Evolutionary conservation across 2,888 invertebrate genomes (phyloP).

Genomic region (Chrysolina americana): DNA sequence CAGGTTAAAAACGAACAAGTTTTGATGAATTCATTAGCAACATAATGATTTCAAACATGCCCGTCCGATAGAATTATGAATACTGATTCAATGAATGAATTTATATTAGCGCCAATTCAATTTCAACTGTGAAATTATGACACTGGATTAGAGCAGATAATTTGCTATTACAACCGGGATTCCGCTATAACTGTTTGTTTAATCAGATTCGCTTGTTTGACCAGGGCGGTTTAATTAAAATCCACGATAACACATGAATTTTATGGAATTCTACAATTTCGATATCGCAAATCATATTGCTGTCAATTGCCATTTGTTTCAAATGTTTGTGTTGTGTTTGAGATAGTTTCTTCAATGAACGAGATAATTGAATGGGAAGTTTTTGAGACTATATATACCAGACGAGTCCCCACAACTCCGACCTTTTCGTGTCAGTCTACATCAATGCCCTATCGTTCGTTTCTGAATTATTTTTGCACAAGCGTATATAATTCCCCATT

Average conservation of each 20-base stretch:
- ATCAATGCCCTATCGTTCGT: too few relatives aligned
- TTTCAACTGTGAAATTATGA: conserved; percentile 33
- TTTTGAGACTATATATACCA: too few relatives aligned
- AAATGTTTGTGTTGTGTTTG: neutral
- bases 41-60: neutral
- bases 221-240: conserved; percentile 10
- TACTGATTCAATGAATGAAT: conserved; percentile 25
- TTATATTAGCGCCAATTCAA: conserved; percentile 31
- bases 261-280: neutral
- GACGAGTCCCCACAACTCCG: too few relatives aligned
- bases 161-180: neutral
- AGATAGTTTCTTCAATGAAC: neutral
- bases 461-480: too few relatives aligned
- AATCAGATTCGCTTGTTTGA: conserved; percentile 3
- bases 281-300: neutral
- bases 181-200: neutral
- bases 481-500: too few relatives aligned
- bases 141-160: conserved; percentile 27
- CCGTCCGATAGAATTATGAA: conserved; percentile 20
- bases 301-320: too few relatives aligned
- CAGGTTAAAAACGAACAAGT: neutral
- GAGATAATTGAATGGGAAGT: neutral
- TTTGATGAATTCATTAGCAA: neutral
- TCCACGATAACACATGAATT: neutral
- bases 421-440: too few relatives aligned